Conservation (phyloP, 2,113 vertebrate genomes). For the Marmota monax region DNA sequence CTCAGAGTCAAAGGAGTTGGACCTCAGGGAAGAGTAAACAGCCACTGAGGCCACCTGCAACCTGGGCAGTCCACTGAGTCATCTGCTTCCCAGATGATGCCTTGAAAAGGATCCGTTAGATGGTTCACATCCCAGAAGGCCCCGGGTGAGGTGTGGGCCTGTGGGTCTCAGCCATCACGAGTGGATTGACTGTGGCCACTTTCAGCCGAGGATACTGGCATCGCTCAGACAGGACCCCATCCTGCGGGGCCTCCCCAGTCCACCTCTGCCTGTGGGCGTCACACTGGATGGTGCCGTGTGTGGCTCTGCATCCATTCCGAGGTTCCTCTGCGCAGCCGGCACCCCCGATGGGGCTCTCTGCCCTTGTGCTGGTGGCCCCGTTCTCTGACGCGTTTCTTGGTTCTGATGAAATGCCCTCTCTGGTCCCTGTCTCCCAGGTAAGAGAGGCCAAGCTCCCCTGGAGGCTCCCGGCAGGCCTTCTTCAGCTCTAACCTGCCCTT, state of each 20-base stretch:
- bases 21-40: background rate
- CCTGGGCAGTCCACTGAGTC: background rate
- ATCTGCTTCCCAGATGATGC: background rate
- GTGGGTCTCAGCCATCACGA: background rate
- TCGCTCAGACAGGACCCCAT: no score
- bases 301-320: no score
- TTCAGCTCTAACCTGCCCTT: background rate
- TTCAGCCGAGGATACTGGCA: no score
- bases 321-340: no score
- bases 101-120: background rate
- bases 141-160: fast-evolving
- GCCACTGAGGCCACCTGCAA: background rate
- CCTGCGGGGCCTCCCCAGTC: no score
- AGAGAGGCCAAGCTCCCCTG: background rate
- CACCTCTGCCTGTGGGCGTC: no score
- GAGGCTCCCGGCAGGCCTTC: fast-evolving
- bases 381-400: background rate
- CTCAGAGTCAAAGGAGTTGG: background rate
- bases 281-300: no score
- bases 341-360: background rate
- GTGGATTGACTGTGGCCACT: fast-evolving
- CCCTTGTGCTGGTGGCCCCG: fast-evolving
- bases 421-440: fast-evolving
- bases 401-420: no score
- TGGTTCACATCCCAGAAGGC: background rate